Conservation (phyloP, 2,888 invertebrate species). For the Andrena minutula region DNA sequence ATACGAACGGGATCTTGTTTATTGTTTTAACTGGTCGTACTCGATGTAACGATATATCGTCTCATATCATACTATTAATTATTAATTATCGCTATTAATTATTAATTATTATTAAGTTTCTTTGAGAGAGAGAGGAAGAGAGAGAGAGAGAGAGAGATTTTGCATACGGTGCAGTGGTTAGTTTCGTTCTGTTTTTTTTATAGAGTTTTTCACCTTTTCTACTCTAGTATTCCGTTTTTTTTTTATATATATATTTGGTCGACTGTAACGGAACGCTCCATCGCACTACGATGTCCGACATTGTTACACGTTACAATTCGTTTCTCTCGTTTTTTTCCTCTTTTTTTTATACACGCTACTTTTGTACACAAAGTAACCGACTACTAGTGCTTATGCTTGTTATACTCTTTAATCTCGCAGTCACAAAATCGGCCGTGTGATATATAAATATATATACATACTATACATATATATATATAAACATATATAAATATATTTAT, state of each 20-base stretch:
- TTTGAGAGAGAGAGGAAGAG: conserved; percentile 7
- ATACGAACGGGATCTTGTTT: conserved; percentile 78
- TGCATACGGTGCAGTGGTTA: conserved; percentile 77
- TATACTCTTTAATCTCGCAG: conserved; percentile 77
- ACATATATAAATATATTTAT: conserved; percentile 44
- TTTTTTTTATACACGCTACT: conserved; percentile 58
- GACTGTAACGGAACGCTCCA: conserved; percentile 51
- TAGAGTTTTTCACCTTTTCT: conserved; percentile 45
- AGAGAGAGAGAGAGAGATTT: conserved; percentile 69
- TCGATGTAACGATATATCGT: conserved; percentile 63
- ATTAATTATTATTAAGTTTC: conserved; percentile 74
- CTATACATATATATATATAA: conserved; percentile 29
- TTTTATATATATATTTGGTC: conserved; percentile 38
- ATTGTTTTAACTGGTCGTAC: conserved; percentile 72
- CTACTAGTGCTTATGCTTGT: conserved; percentile 72
- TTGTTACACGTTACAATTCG: conserved; percentile 33
- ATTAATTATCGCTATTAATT: conserved; percentile 67
- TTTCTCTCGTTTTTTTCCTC: conserved; percentile 24
- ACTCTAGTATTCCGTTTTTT: conserved; percentile 30
- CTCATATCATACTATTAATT: conserved; percentile 69
- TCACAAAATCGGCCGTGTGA: conserved; percentile 82
- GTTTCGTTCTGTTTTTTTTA: conserved; percentile 62
- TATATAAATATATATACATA: conserved; percentile 59
- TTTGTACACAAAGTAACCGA: conserved; percentile 62
- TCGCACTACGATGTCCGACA: conserved; percentile 40